Percentiles rank a stretch among this genome's conserved stretches.
These are phyloP conservation scores for Andrena dorsata DNA, from an alignment of 2,888 invertebrate genomes.

Conservation along the genomic window DNA sequence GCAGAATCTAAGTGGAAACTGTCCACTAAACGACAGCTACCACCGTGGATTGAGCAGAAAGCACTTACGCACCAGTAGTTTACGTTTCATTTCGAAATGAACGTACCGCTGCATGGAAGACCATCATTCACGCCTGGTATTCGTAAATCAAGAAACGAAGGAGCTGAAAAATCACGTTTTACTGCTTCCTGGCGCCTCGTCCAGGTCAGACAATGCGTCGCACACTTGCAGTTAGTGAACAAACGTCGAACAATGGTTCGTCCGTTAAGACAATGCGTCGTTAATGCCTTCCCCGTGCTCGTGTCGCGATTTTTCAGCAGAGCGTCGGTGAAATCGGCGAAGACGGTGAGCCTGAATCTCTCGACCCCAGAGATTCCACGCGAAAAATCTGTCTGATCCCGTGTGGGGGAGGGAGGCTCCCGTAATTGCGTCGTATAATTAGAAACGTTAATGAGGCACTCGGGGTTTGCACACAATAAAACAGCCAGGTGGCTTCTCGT, in stretches of 20 bases:
- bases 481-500: constrained; percentile 26
- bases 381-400: constrained; percentile 3
- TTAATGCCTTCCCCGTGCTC: constrained; percentile 59
- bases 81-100: not conserved
- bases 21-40: not conserved
- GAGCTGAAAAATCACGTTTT: constrained; percentile 31
- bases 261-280: constrained; percentile 68
- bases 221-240: constrained; percentile 45
- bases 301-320: constrained; percentile 60
- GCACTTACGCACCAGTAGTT: not conserved
- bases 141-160: constrained; percentile 32
- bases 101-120: not conserved
- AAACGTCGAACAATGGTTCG: constrained; percentile 64
- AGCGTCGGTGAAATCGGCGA: constrained; percentile 40
- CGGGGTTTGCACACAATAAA: constrained; percentile 62
- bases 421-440: constrained; percentile 53
- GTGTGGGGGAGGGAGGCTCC: constrained; percentile 3
- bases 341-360: constrained; percentile 43
- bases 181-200: constrained; percentile 55
- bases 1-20: not conserved
- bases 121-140: constrained; percentile 13
- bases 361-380: not conserved
- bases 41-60: too few species aligned
- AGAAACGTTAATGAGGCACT: constrained; percentile 61
- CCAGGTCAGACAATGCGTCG: constrained; percentile 57